phyloP scores from a whole-genome alignment of 2,797 vertebrate genomes.

The Sebastes kiyomatsui region DNA sequence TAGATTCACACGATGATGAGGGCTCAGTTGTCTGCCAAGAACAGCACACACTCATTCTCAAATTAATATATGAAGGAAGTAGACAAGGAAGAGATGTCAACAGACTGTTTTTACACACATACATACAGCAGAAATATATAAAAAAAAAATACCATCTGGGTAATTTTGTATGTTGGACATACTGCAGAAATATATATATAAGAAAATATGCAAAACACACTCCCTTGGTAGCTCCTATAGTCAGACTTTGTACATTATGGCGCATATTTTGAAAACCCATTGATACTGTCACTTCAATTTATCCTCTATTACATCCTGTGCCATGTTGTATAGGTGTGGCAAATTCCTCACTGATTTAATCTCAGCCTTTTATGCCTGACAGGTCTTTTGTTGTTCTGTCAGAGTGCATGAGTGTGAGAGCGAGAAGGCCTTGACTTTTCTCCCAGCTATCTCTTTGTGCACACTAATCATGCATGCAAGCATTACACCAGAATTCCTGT shows the following conservation, averaged over 20 bases:
- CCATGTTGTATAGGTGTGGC: constrained; percentile 18
- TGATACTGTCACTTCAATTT: background rate
- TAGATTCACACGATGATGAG: constrained; percentile 16
- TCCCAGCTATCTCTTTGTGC: background rate
- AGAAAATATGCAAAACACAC: too few relatives aligned
- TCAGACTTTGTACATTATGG: background rate
- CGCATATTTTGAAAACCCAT: background rate
- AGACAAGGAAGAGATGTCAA: background rate
- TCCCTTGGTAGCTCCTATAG: background rate
- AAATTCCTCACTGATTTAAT: constrained; percentile 36
- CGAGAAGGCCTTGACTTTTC: background rate
- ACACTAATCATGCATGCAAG: background rate
- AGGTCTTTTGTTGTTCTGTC: constrained; percentile 2
- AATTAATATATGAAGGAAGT: constrained; percentile 25
- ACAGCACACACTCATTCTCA: constrained; percentile 24
- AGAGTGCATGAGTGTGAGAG: background rate
- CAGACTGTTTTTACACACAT: background rate
- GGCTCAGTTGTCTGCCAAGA: constrained; percentile 47
- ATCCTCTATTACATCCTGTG: background rate
- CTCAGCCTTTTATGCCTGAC: constrained; percentile 3
- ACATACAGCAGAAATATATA: too few relatives aligned
- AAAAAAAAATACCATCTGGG: too few relatives aligned
- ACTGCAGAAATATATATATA: background rate
- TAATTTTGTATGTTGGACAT: too few relatives aligned
- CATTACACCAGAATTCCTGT: background rate